A percentile compares a stretch with the other conserved stretches of the same genome.
Conservation (phyloP, 2,888 invertebrate species). For the Plebejus anna region DNA sequence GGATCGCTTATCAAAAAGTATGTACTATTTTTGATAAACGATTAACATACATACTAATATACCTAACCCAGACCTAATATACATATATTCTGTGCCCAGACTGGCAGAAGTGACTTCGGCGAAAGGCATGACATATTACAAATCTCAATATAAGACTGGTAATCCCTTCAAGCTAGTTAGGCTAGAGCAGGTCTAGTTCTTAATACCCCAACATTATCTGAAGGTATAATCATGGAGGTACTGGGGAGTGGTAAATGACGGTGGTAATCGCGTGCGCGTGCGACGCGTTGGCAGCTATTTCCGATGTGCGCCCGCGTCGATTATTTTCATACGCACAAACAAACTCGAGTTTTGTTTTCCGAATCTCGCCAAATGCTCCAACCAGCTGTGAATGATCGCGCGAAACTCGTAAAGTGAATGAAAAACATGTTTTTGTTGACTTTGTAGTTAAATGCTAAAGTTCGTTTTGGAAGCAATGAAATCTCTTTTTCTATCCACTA, state of each 20-base stretch:
- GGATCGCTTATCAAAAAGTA: too few relatives aligned
- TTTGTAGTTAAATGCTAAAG: not conserved
- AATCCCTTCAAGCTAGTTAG: not conserved
- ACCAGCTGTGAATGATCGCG: slow-evolving; percentile 18
- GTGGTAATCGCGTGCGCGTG: slow-evolving; percentile 18
- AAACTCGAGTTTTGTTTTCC: slow-evolving; percentile 42
- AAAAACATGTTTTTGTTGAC: not conserved
- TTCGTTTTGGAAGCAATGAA: too few relatives aligned
- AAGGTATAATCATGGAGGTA: not conserved
- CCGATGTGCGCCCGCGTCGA: slow-evolving; percentile 47
- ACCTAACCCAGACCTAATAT: too few relatives aligned
- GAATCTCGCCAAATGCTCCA: slow-evolving; percentile 36
- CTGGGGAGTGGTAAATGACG: not conserved
- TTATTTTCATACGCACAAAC: slow-evolving; percentile 56
- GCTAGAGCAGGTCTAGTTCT: not conserved
- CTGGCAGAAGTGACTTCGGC: not conserved
- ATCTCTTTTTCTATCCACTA: not conserved
- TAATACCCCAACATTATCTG: not conserved
- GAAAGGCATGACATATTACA: not conserved
- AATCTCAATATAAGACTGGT: not conserved
- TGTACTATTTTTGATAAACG: not conserved
- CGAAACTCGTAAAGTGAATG: not conserved
- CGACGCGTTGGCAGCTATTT: slow-evolving; percentile 61
- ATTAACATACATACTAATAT: not conserved
- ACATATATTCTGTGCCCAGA: not conserved